These are phyloP conservation scores for Sterrhoptilus dennistouni DNA, from an alignment of 2,113 vertebrate genomes.

Conservation along the genomic window DNA sequence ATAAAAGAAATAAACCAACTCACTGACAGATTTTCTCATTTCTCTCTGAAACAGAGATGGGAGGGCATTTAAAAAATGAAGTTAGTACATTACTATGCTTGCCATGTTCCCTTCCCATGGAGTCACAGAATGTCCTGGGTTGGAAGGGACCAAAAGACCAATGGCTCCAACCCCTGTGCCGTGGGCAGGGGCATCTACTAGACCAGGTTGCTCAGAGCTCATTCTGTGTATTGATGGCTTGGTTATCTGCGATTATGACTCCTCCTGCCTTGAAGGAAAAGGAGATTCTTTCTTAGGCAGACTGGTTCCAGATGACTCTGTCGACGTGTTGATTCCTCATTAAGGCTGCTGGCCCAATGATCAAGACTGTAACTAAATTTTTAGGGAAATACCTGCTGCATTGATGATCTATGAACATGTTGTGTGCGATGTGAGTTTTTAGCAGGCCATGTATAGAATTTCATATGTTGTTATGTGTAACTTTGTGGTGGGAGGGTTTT, in stretches of 20 bases:
- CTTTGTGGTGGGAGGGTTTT: not conserved
- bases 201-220: not conserved
- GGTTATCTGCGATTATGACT: not conserved
- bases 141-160: not conserved
- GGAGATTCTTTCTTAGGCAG: not conserved
- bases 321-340: not conserved
- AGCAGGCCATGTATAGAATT: not conserved
- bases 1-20: not conserved
- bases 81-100: not conserved
- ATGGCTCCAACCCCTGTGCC: not conserved
- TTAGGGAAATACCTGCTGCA: not conserved
- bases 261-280: not conserved
- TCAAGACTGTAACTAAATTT: not conserved
- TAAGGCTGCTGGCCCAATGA: not conserved
- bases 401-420: not conserved
- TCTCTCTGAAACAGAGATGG: not conserved
- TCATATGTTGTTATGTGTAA: not conserved
- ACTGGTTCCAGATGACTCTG: not conserved
- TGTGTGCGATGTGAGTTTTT: not conserved
- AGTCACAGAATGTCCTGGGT: not conserved
- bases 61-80: not conserved
- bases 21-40: not conserved
- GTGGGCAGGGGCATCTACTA: not conserved
- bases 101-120: not conserved
- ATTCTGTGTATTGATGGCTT: rapidly evolving